Percentiles rank a stretch among this genome's conserved stretches.
Conservation (phyloP, 2,113 vertebrate species). For the Chrysemys picta region DNA sequence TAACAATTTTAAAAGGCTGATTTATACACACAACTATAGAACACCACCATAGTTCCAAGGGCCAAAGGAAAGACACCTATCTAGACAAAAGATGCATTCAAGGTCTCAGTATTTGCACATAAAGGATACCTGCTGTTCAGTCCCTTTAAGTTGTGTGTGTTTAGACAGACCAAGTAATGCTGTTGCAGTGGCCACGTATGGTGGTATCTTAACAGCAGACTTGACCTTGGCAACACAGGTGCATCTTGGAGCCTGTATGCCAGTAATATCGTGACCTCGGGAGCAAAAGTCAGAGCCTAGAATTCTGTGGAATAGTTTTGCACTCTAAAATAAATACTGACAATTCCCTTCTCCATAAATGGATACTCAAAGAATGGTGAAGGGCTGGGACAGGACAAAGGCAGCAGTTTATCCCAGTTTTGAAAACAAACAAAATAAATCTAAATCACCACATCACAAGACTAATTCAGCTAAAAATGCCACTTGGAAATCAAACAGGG, state of each 20-base stretch:
- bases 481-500: conserved; percentile 80
- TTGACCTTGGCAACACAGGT: conserved; percentile 46
- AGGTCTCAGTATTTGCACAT: background rate
- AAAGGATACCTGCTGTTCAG: conserved; percentile 37
- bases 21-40: background rate
- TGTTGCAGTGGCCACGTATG: conserved; percentile 4
- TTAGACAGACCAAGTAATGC: conserved; percentile 43
- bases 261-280: conserved; percentile 24
- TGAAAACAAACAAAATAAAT: conserved; percentile 52
- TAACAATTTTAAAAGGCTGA: conserved; percentile 18
- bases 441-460: conserved; percentile 83
- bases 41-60: conserved; percentile 27
- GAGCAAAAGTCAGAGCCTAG: conserved; percentile 43
- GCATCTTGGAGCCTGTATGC: conserved; percentile 9
- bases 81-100: background rate
- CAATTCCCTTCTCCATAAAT: conserved; percentile 66
- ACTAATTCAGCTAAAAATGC: conserved; percentile 81
- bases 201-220: background rate
- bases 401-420: conserved; percentile 77
- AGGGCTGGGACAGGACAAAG: conserved; percentile 71
- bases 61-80: background rate
- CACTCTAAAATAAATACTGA: conserved; percentile 49
- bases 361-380: conserved; percentile 66
- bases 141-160: conserved; percentile 4
- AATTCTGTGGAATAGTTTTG: background rate